These are phyloP conservation scores for Iphiclides podalirius DNA, from an alignment of 2,888 invertebrate genomes.

Conservation along the genomic window DNA sequence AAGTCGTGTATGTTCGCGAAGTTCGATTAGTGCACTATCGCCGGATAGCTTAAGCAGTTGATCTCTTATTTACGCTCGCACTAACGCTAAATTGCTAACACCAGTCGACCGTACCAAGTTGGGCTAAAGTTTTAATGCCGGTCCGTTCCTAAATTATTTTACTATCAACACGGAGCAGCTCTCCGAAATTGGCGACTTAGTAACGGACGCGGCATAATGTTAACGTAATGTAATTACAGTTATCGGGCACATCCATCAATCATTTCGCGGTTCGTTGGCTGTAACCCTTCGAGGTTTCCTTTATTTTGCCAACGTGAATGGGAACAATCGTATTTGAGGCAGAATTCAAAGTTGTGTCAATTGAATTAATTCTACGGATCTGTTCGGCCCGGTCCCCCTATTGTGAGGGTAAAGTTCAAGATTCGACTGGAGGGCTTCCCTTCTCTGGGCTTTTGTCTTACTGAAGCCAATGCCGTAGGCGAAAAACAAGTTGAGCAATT, in stretches of 20 bases:
- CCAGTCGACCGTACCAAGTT: conserved; percentile 10
- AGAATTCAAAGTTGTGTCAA: conserved; percentile 68
- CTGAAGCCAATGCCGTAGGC: conserved; percentile 31
- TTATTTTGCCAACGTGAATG: conserved; percentile 58
- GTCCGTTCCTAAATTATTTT: conserved; percentile 10
- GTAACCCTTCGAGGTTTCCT: conserved; percentile 60
- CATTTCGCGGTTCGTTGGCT: conserved; percentile 48
- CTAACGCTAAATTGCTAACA: conserved; percentile 16
- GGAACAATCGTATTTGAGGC: conserved; percentile 66
- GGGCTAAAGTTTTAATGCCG: conserved; percentile 13
- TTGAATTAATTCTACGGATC: conserved; percentile 77
- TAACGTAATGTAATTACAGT: conserved; percentile 25
- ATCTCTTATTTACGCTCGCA: conserved; percentile 12
- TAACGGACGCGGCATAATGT: conserved; percentile 14
- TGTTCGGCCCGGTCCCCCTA: conserved; percentile 53
- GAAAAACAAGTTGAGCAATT: neutral
- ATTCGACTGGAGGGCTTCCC: conserved; percentile 48
- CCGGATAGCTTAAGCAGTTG: conserved; percentile 9
- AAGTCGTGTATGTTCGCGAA: neutral
- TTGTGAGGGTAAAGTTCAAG: conserved; percentile 68
- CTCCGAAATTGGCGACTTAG: neutral
- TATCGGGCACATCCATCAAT: conserved; percentile 49
- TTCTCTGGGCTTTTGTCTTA: conserved; percentile 44
- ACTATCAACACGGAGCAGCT: conserved; percentile 4
- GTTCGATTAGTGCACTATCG: conserved; percentile 7